A percentile compares a stretch with the other conserved stretches of the same genome.
Conservation (phyloP, 1,140 invertebrate genomes). For the Diprion similis region DNA sequence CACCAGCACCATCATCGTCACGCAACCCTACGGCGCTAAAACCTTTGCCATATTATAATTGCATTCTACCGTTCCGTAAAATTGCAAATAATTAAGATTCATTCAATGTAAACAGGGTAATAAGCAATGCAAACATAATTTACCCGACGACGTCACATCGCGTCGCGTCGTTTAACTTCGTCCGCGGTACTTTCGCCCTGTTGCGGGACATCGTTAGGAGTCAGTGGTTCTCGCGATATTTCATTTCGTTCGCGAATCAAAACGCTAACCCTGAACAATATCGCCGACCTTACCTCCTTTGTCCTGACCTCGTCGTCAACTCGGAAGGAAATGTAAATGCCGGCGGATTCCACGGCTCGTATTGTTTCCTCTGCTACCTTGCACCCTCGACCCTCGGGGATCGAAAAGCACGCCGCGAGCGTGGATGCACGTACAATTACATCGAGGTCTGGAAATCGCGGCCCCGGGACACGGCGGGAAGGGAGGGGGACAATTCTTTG, state of each 20-base stretch:
- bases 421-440: not conserved
- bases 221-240: not conserved
- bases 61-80: conserved; percentile 53
- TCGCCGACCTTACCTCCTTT: too few species aligned
- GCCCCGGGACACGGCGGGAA: not conserved
- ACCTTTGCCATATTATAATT: conserved; percentile 58
- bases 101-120: conserved; percentile 48
- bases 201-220: not conserved
- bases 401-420: not conserved
- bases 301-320: too few species aligned
- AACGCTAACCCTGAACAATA: too few species aligned
- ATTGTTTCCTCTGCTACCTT: not conserved
- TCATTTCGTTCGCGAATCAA: too few species aligned
- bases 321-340: too few species aligned
- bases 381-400: not conserved
- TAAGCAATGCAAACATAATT: conserved; percentile 32
- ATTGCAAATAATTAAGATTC: conserved; percentile 60
- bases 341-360: not conserved
- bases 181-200: not conserved
- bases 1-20: conserved; percentile 40
- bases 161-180: conserved; percentile 12
- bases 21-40: conserved; percentile 47
- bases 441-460: not conserved
- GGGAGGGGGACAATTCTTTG: not conserved
- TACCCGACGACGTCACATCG: conserved; percentile 18